Evolutionary conservation across 2,888 invertebrate genomes (phyloP).

Genomic region (Meloe dianella): DNA sequence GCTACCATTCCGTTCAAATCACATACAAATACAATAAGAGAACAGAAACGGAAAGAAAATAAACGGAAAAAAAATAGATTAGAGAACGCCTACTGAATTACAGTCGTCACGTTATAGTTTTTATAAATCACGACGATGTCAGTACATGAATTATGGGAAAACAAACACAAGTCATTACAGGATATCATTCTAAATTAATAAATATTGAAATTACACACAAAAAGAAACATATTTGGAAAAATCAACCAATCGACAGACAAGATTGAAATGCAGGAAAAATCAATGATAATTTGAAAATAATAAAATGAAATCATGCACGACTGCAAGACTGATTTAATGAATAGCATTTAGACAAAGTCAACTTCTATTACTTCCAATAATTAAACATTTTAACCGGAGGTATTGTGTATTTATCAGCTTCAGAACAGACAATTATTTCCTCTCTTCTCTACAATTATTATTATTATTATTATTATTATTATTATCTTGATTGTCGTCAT

Average conservation of each 20-base stretch:
- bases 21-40: slow-evolving; percentile 3
- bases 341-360: slow-evolving; percentile 24
- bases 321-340: slow-evolving; percentile 28
- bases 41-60: not conserved
- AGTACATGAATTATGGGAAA: not conserved
- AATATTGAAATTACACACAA: not conserved
- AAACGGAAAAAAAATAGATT: not conserved
- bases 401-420: slow-evolving; percentile 52
- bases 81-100: slow-evolving; percentile 8
- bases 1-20: not conserved
- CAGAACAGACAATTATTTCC: slow-evolving; percentile 46
- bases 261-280: not conserved
- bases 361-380: slow-evolving; percentile 45
- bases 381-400: slow-evolving; percentile 50
- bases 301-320: slow-evolving; percentile 30
- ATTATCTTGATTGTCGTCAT: not conserved
- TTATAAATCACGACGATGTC: not conserved
- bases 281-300: slow-evolving; percentile 24
- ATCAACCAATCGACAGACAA: not conserved
- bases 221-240: not conserved
- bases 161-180: not conserved
- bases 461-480: not conserved
- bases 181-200: slow-evolving; percentile 8
- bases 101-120: slow-evolving; percentile 8
- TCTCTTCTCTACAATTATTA: slow-evolving; percentile 33